Evolutionary conservation across 2,888 invertebrate species (phyloP).

Genomic region (Poecilus cupreus): DNA sequence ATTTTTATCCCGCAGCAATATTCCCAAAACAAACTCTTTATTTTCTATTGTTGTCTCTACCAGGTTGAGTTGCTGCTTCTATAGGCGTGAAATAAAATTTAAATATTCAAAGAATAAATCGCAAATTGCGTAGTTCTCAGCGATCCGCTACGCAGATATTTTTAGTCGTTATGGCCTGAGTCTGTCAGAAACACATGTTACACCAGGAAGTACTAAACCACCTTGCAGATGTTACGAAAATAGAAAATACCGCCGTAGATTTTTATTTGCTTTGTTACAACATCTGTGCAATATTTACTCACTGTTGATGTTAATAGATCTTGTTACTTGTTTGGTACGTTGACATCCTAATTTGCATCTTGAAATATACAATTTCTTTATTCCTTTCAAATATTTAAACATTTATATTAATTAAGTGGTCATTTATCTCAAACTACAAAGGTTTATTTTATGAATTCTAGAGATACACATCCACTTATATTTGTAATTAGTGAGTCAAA

Average conservation of each 20-base stretch:
- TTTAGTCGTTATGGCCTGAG: neutral
- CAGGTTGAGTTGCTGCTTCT: neutral
- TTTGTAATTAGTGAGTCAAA: too few relatives aligned
- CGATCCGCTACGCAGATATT: neutral
- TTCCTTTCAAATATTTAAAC: too few relatives aligned
- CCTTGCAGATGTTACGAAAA: conserved; percentile 34
- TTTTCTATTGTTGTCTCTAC: neutral
- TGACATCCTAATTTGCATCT: neutral
- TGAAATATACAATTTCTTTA: neutral
- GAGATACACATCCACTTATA: too few relatives aligned
- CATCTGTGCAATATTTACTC: conserved; percentile 13
- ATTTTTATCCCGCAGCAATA: neutral
- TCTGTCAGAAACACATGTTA: conserved; percentile 25
- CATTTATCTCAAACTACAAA: too few relatives aligned
- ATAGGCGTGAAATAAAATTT: neutral
- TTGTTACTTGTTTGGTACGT: neutral
- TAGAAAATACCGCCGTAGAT: neutral
- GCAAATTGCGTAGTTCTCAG: neutral
- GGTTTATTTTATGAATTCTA: too few relatives aligned
- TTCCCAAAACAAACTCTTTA: neutral
- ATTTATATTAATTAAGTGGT: too few relatives aligned
- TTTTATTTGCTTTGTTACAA: conserved; percentile 11
- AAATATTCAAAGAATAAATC: neutral
- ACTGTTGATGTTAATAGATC: conserved; percentile 3
- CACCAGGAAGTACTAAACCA: conserved; percentile 26